Percentiles rank a stretch among this genome's conserved stretches.
phyloP scores from a whole-genome alignment of 2,797 vertebrate species.

The Tapirus indicus region DNA sequence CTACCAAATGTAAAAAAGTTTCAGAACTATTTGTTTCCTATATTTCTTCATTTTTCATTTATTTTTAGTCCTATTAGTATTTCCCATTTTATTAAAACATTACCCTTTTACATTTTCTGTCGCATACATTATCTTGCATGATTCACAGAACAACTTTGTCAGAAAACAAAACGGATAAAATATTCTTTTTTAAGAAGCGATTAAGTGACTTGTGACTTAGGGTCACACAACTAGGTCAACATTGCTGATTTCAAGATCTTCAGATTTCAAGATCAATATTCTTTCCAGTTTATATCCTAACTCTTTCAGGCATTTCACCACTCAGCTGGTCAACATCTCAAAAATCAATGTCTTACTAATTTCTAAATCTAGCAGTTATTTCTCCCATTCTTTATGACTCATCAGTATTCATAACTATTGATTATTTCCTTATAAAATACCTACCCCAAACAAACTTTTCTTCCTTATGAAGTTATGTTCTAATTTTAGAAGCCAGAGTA shows the following conservation, averaged over 20 bases:
- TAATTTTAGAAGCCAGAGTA: neutral
- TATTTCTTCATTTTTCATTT: neutral
- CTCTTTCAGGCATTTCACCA: neutral
- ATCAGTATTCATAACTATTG: neutral
- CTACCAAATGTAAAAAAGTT: neutral
- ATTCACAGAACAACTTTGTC: neutral
- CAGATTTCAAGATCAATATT: neutral
- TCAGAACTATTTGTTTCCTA: neutral
- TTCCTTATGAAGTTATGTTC: neutral
- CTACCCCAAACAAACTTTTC: neutral
- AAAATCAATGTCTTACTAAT: neutral
- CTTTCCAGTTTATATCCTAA: neutral
- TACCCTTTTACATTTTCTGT: neutral
- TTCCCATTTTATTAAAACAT: neutral
- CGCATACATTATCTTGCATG: neutral
- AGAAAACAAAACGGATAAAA: neutral
- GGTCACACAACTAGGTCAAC: neutral
- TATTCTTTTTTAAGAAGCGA: neutral
- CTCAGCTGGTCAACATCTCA: neutral
- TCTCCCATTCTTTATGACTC: neutral
- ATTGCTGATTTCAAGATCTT: neutral
- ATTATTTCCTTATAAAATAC: constrained; percentile 31
- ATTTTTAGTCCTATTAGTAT: neutral
- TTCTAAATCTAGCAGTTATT: neutral
- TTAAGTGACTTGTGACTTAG: neutral